Base-by-base conservation (phyloP, 2,888 invertebrate genomes). In the Standfussiana lucernea region DNA sequence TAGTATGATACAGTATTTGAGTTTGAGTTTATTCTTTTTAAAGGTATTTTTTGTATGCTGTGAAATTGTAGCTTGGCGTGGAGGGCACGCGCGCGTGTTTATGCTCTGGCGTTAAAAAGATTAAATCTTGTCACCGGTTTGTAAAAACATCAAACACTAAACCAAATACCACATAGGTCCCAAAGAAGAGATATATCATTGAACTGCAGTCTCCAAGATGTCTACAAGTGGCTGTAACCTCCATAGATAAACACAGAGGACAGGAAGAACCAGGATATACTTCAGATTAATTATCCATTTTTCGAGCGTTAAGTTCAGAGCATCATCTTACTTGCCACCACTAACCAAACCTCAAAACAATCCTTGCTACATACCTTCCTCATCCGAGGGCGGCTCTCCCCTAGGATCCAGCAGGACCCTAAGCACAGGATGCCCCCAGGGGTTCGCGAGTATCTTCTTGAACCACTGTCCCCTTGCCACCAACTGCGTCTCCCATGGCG, bases 401-500 rank as follows among this genome's bases (percentile, higher is more conserved):
- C 96, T 96, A 76, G 97, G 95, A 89, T 97, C 95, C 84, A 97
- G 95, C 74, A 98, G 92, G 45, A 95, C 93, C 90, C 96, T 95
- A 64, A 98, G 95, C 75, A 97, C 96, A 45, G 97, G 96, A 88
- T 96, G 96, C 3, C 97, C 97, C 96, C 97, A 97, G 59, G 97
- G 96, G 85, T 97, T 96, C 67, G 93, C 92, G 82, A 97, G 93
- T 75, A 96, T 94, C 66, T 91, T 92, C 89, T 95, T 96, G 90
- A 97, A 97, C 97, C 97, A 97, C 90, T 96, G 94, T 75, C 97
- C 97, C 79, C 97, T 95, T 86, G 96, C 95, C 89, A 97, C 95
- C 88, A 97, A 92, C 91, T 92, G 92, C 2, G 35, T 68, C 91
- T 95, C 95, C 96, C 95, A 96, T 0, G 80, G 80, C 2, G 89